Evolutionary conservation across 2,797 vertebrate species (phyloP), one percentile per base, ranked within the genome.

Genomic region (Eurystomus glaucurus): DNA sequence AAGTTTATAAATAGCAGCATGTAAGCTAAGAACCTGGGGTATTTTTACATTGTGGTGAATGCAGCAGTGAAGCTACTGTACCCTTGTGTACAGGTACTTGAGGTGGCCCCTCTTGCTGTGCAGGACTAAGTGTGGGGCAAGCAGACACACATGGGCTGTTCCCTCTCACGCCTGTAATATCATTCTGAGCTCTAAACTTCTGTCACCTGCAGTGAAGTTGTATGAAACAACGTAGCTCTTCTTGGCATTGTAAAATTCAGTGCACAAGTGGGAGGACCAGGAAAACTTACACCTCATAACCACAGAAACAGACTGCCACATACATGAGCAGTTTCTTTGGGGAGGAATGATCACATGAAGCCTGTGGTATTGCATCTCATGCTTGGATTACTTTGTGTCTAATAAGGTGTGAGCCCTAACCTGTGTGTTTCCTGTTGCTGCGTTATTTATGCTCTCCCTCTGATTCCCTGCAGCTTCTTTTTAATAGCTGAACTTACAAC

Each of bases 1-100:
- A 94, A 79, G 85, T 90, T 88, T 97, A 95, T 95, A 96, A 98
- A 97, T 96, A 97, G 97, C 69, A 0, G 43, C 0, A 0, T 6
- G 69, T 43, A 68, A 91, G 46, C 89, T 65, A 92, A 95, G 91
- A 92, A 90, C 55, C 80, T 16, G 26, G 61, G 69, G 58, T 85
- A 54, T 66, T 79, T 88, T 80, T 91, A 78, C 43, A 25, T n/a
- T 37, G 19, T 20, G 72, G 60, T 50, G 85, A 79, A 46, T 31
- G 37, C 4, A 37, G 48, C 70, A 68, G 26, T 2, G 28, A 37
- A 88, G 74, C 50, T 79, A 17, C 45, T 45, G 17, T 17, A 14
- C 25, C 60, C 29, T 26, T 23, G 65, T 68, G 11, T 4, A 10
- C 21, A 71, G 71, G 51, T 4, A 39, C 21, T 18, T 64, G 28